Evolutionary conservation across 2,113 vertebrate species (phyloP).

Genomic region (Paratilapia polleni): DNA sequence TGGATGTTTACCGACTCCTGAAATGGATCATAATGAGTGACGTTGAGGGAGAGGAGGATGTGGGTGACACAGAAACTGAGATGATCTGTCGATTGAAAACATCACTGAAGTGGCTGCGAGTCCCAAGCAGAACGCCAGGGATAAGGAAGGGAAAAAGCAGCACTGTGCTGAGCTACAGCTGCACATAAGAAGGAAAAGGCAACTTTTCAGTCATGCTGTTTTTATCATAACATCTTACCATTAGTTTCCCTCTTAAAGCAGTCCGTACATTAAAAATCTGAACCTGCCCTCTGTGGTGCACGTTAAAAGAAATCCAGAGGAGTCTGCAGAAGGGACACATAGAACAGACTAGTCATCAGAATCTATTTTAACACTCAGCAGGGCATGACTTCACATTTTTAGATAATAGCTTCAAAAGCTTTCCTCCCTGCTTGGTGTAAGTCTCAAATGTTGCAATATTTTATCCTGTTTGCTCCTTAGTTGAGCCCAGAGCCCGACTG

Average conservation of each 20-base stretch:
- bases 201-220: background rate
- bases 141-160: background rate
- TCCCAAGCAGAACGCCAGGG: background rate
- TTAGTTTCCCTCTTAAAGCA: background rate
- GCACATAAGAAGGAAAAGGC: background rate
- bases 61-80: background rate
- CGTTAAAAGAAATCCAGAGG: background rate
- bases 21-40: conserved; percentile 4
- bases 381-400: background rate
- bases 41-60: background rate
- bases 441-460: background rate
- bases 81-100: conserved; percentile 14
- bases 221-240: background rate
- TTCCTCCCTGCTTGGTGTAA: background rate
- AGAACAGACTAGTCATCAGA: background rate
- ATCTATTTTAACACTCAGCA: background rate
- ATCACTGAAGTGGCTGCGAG: background rate
- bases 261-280: background rate
- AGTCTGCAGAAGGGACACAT: background rate
- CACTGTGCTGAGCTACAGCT: background rate
- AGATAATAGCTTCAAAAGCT: background rate
- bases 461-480: conserved; percentile 15
- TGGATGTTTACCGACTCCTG: conserved; percentile 31
- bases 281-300: background rate
- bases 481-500: background rate